Conservation (phyloP, 2,113 vertebrate species). For the Scomber scombrus region DNA sequence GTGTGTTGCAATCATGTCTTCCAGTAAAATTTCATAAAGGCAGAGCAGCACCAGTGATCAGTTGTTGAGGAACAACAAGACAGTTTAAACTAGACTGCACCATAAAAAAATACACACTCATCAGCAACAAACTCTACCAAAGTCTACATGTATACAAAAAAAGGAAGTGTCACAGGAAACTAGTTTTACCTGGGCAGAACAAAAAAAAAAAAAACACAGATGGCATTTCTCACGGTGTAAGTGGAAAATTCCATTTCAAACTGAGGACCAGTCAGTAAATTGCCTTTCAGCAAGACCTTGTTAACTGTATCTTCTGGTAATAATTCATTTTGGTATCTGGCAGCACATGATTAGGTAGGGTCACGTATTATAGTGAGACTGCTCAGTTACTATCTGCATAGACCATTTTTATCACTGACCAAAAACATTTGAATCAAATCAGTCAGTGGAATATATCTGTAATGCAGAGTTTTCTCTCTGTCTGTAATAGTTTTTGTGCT, state of each 20-base stretch:
- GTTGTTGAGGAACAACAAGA: slow-evolving; percentile 8
- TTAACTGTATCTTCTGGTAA: slow-evolving; percentile 1
- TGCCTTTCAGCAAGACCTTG: neutral
- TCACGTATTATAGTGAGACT: neutral
- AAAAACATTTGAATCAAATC: neutral
- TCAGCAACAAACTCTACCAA: slow-evolving; percentile 22
- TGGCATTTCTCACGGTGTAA: slow-evolving; percentile 10
- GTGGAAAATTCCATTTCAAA: slow-evolving; percentile 1
- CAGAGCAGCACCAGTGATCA: neutral
- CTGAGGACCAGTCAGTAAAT: neutral
- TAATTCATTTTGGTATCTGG: neutral
- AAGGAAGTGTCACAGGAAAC: slow-evolving; percentile 37
- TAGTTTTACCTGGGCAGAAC: slow-evolving; percentile 11
- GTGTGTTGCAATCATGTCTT: neutral
- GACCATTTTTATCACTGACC: neutral
- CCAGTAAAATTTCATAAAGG: neutral
- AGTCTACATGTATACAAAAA: neutral
- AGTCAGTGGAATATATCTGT: neutral
- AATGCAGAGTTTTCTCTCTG: neutral
- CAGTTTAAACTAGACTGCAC: slow-evolving; percentile 7
- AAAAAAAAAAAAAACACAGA: neutral
- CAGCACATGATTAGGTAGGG: neutral
- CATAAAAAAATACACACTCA: slow-evolving; percentile 18
- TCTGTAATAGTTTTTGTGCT: neutral
- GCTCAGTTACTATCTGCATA: neutral